Evolutionary conservation across 2,888 invertebrate genomes (phyloP).

Genomic region (Tiphia femorata): DNA sequence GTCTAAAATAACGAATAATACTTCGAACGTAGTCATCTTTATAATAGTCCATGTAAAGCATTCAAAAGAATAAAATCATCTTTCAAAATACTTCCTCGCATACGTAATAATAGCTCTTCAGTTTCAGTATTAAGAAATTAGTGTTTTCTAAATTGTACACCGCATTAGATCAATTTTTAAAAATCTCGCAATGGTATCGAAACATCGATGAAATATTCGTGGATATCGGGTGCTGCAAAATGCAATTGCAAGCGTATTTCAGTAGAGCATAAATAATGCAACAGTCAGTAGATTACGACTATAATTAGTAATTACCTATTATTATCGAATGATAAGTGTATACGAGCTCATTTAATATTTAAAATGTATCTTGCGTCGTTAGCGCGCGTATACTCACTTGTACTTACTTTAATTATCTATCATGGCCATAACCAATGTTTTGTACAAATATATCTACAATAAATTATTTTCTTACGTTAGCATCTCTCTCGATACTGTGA

Average conservation of each 20-base stretch:
- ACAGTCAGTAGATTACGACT: slow-evolving; percentile 39
- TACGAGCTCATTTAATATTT: slow-evolving; percentile 7
- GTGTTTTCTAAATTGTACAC: background rate
- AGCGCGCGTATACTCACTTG: background rate
- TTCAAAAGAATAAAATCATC: too few relatives aligned
- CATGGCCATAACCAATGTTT: slow-evolving; percentile 3
- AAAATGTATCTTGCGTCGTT: slow-evolving; percentile 3
- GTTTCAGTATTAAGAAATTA: background rate
- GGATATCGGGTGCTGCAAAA: too few relatives aligned
- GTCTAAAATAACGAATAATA: too few relatives aligned
- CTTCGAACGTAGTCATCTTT: too few relatives aligned
- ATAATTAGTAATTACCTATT: background rate
- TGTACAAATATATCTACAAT: slow-evolving; percentile 20
- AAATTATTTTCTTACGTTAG: slow-evolving; percentile 4
- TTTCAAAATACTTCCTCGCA: background rate
- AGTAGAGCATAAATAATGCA: slow-evolving; percentile 22
- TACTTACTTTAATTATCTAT: too few relatives aligned
- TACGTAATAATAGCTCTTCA: too few relatives aligned
- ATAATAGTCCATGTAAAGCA: too few relatives aligned
- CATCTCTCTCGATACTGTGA: background rate
- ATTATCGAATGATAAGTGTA: background rate
- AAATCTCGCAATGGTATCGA: background rate
- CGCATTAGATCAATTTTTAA: background rate
- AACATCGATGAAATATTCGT: too few relatives aligned
- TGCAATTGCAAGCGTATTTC: background rate